Evolutionary conservation across 2,888 invertebrate genomes (phyloP).

Genomic region (Phortica magna): DNA sequence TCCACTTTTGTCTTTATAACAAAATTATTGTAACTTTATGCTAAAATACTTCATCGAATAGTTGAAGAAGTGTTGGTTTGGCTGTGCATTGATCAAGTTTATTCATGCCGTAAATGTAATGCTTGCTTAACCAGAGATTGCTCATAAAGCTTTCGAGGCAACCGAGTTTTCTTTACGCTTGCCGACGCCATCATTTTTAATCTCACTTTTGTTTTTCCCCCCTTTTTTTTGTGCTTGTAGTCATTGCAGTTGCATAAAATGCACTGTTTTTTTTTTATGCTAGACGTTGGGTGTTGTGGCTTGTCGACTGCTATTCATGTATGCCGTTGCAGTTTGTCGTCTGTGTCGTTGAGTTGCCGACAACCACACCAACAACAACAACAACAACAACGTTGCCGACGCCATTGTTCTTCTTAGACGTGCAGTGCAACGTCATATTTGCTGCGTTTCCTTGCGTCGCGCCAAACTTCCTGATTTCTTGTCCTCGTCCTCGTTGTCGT

Average conservation of each 20-base stretch:
- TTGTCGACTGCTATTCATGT: neutral
- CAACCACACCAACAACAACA: neutral
- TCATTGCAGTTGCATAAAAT: conserved; percentile 50
- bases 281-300: no score
- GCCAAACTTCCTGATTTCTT: conserved; percentile 68
- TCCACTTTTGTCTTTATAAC: no score
- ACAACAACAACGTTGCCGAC: conserved; percentile 28
- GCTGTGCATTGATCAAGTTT: no score
- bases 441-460: conserved; percentile 46
- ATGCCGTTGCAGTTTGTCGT: neutral
- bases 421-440: neutral
- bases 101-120: no score
- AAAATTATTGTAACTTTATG: no score
- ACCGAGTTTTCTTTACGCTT: no score
- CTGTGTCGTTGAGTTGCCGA: conserved; percentile 3
- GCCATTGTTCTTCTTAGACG: conserved; percentile 62
- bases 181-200: no score
- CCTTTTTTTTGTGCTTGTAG: conserved; percentile 43
- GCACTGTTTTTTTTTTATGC: conserved; percentile 46
- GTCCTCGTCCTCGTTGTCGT: conserved; percentile 36
- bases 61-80: no score
- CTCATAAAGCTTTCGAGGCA: no score
- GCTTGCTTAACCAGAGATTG: no score
- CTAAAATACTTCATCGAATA: no score
- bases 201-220: conserved; percentile 4